Evolutionary conservation across 2,888 invertebrate genomes (phyloP), one percentile per base, ranked within the genome.

Genomic region (Minunthozetes semirufus): DNA sequence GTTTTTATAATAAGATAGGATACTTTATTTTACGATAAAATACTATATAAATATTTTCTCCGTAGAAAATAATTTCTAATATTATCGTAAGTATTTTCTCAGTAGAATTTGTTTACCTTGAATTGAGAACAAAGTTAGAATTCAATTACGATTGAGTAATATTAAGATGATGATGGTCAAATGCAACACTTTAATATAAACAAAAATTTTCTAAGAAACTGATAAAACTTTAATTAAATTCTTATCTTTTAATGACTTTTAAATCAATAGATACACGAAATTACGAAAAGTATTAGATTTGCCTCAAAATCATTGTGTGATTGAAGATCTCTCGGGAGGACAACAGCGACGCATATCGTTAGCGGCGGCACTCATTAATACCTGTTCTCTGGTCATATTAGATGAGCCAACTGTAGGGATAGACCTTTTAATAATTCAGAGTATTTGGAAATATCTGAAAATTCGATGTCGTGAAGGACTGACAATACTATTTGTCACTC

Each of bases 341-440:
- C 71, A 71, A 27, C 72, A 75, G 42, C 19, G 72, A 13, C 72
- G 75, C 8, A 15, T 75, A 48, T 72, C 72, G 0, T n/a, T 75
- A 22, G 75, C 72, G 4, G 72, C 56, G 15, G 71, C 72, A 3
- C 59, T 75, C 11, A 56, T 75, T 9, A 72, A 59, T 33, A 42
- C 9, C 71, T 17, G 71, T n/a, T 13, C n/a, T 1, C 33, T 75
- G 13, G 72, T 72, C 0, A 75, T 75, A 63, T 33, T 75, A 15
- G 75, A 75, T 19, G 75, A 75, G 59, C 75, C 75, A 0, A 75
- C 75, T 19, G 75, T 75, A 5, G 75, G 75, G 9, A 75, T 72
- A n/a, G 75, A 75, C 27, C 38, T 59, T 5, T 22, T 75, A 1
- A 22, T 75, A 6, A 56, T 53, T 1, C 50, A 72, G 33, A 59